Conservation (phyloP, 2,113 vertebrate genomes). For the Aix galericulata region DNA sequence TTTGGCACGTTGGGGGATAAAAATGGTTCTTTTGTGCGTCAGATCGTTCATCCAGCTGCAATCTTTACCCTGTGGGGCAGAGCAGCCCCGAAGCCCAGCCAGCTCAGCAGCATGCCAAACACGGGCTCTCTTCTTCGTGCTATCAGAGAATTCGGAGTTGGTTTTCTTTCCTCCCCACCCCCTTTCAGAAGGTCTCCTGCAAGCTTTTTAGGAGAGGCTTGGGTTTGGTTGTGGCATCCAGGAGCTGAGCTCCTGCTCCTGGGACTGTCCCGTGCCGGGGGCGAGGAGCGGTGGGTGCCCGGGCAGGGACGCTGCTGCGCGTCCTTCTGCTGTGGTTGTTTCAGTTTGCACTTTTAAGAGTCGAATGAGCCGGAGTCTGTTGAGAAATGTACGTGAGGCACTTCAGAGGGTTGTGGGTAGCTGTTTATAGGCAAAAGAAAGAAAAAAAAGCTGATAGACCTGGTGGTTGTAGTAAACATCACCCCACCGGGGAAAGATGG, state of each 20-base stretch:
- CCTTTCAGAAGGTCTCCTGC: neutral
- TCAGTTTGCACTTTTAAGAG: slow-evolving; percentile 74
- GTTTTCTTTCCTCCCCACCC: neutral
- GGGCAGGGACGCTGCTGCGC: slow-evolving; percentile 13
- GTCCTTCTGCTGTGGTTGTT: slow-evolving; percentile 68
- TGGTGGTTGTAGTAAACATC: slow-evolving; percentile 46
- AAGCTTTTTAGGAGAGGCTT: neutral
- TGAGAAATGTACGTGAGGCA: neutral
- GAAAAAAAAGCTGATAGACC: neutral
- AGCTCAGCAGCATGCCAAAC: neutral
- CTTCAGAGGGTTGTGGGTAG: neutral
- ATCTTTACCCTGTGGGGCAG: neutral
- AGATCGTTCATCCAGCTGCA: neutral
- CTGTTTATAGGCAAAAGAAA: slow-evolving; percentile 12
- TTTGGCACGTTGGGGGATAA: neutral
- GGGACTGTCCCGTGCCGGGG: neutral
- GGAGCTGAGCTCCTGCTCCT: neutral
- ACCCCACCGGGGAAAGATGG: slow-evolving; percentile 19
- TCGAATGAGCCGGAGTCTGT: slow-evolving; percentile 38
- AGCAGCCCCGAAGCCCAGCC: neutral
- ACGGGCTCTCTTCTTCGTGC: neutral
- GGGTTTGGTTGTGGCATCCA: neutral
- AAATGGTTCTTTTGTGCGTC: accelerated
- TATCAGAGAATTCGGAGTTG: neutral
- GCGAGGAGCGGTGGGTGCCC: neutral